Base-by-base conservation (phyloP, 2,113 vertebrate species). In the Oenanthe melanoleuca region DNA sequence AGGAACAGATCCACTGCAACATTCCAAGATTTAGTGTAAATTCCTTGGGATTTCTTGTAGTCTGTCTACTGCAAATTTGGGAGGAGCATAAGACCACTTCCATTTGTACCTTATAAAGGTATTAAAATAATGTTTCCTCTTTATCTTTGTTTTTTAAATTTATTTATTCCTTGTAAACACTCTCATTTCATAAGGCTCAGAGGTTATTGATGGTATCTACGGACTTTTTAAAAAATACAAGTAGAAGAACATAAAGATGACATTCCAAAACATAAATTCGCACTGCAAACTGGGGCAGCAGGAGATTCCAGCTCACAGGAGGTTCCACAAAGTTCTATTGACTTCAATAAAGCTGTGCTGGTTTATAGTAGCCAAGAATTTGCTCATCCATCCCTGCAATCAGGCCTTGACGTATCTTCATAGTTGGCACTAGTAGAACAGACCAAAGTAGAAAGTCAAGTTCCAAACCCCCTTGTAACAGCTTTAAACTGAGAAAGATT, bases 401-500 rank as follows among this genome's bases (percentile, higher is more conserved):
- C 26, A 75, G 66, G 28, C 38, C 47, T 93, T 88, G 37, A 49
- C 37, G 8, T 6, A 21, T 61, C 45, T 47, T 56, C 34, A 64
- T 19, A 72, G 23, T 6, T 73, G 16, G 45, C 22, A 45, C 52
- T 24, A 90, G 34, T 81, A 11, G 34, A 81, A 59, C 66, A 67
- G 44, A 94, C 80, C 37, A 74, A 94, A 93, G 52, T 5, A 82
- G 44, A 80, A 78, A 92, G 31, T 3, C 17, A 65, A 59, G 34
- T 60, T 70, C 26, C 56, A 86, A 66, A 93, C 44, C 25, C 61
- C 67, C 34, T 42, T 60, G 37, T 63, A 47, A 55, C 23, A 93
- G 17, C n/a, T 89, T 82, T 74, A 57, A 89, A 86, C 28, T 45
- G 65, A 67, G 31, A 92, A 94, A 94, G 52, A 88, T 53, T 88